Percentiles rank a stretch among this genome's conserved stretches.
These are phyloP conservation scores for Mnemiopsis leidyi DNA, from an alignment of 37 sponge, comb jelly and placozoan genomes.

Conservation along the genomic window DNA sequence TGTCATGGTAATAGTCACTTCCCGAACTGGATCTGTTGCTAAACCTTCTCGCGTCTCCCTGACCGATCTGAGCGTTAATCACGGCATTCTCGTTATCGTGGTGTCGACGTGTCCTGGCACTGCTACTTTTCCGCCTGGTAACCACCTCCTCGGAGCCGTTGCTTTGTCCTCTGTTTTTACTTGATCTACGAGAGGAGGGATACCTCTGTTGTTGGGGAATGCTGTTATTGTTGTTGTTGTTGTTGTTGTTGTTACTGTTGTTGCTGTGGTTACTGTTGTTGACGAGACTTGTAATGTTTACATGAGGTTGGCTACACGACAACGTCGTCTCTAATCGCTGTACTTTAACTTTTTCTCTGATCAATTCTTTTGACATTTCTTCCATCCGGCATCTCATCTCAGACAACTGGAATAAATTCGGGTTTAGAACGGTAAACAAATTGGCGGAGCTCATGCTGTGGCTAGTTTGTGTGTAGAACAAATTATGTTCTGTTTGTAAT, in stretches of 20 bases:
- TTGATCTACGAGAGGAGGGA: not conserved
- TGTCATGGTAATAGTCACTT: not conserved
- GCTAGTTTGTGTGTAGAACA: no score
- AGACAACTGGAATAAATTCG: constrained; percentile 44
- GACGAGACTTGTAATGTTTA: constrained; percentile 12
- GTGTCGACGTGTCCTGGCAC: not conserved
- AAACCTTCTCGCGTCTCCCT: not conserved
- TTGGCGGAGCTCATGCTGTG: no score
- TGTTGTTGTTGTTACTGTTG: not conserved
- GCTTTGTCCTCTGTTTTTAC: not conserved
- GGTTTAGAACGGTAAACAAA: no score
- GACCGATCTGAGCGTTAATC: not conserved
- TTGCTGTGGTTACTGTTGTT: not conserved
- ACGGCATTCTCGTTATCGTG: not conserved
- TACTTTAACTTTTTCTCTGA: constrained; percentile 36
- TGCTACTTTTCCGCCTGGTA: not conserved
- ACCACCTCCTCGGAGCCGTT: not conserved
- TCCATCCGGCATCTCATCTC: constrained; percentile 41
- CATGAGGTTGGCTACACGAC: not conserved
- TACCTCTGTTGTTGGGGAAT: not conserved
- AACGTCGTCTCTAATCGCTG: constrained; percentile 30
- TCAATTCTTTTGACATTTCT: constrained; percentile 31
- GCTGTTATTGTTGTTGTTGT: constrained; percentile 15
- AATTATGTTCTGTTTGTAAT: no score
- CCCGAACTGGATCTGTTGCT: constrained; percentile 42